phyloP scores from a whole-genome alignment of 2,888 invertebrate genomes.

The Diplazon laetatorius region DNA sequence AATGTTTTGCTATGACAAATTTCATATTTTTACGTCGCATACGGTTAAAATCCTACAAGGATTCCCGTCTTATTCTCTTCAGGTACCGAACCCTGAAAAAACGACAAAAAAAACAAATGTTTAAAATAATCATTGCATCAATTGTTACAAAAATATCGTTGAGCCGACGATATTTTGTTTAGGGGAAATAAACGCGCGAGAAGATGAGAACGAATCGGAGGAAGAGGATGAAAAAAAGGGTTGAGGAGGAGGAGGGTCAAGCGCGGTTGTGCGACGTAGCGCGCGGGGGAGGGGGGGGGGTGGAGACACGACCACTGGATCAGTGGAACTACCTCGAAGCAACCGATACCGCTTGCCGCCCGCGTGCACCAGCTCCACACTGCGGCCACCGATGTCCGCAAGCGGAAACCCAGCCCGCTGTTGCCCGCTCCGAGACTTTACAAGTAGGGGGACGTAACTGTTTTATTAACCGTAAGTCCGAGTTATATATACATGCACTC shows the following conservation, averaged over 20 bases:
- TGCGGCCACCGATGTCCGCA: slow-evolving; percentile 33
- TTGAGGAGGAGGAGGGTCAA: slow-evolving; percentile 60
- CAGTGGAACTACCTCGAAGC: slow-evolving; percentile 64
- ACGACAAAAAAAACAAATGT: too few relatives aligned
- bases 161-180: too few relatives aligned
- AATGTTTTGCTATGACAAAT: too few relatives aligned
- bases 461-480: slow-evolving; percentile 79
- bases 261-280: slow-evolving; percentile 44
- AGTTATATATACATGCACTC: slow-evolving; percentile 69
- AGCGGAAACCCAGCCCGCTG: slow-evolving; percentile 44
- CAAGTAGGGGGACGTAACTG: slow-evolving; percentile 80
- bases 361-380: slow-evolving; percentile 44
- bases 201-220: slow-evolving; percentile 26
- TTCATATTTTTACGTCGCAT: too few relatives aligned
- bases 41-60: too few relatives aligned
- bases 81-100: too few relatives aligned
- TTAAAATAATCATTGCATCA: too few relatives aligned
- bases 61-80: too few relatives aligned
- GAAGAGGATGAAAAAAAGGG: slow-evolving; percentile 29
- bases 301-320: slow-evolving; percentile 62
- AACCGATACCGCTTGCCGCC: slow-evolving; percentile 58
- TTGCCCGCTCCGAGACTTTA: slow-evolving; percentile 66
- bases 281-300: too few relatives aligned
- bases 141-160: too few relatives aligned
- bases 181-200: slow-evolving; percentile 40